A percentile compares a stretch with the other conserved stretches of the same genome.
phyloP scores from a whole-genome alignment of 2,888 invertebrate genomes.

The Chalcis sispes region DNA sequence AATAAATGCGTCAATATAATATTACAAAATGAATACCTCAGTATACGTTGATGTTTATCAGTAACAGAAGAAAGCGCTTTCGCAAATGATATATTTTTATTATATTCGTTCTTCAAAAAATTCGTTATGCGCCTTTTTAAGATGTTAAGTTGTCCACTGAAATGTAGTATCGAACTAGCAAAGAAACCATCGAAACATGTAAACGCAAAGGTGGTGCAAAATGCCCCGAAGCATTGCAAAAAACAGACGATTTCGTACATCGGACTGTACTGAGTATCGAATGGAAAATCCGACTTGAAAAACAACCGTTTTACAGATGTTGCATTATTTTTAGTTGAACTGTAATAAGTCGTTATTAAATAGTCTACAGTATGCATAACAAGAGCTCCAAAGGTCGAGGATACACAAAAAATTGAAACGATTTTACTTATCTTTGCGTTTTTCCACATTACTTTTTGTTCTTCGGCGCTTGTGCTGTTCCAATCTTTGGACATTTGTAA shows the following conservation, averaged over 20 bases:
- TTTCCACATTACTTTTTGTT: constrained; percentile 29
- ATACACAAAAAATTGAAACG: constrained; percentile 7
- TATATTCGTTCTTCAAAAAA: not conserved
- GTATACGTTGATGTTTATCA: constrained; percentile 14
- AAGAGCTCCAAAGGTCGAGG: constrained; percentile 1
- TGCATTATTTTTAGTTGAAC: not conserved
- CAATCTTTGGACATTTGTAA: constrained; percentile 32
- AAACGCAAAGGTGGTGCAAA: constrained; percentile 60
- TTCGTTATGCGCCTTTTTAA: not conserved
- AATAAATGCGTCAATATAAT: too few species aligned
- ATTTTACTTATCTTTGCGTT: constrained; percentile 21
- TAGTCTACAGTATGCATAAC: not conserved
- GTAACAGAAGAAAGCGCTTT: not conserved
- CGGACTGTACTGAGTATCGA: constrained; percentile 59
- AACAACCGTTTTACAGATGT: not conserved
- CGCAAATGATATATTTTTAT: not conserved
- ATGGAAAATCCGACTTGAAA: constrained; percentile 57
- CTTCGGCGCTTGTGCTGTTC: constrained; percentile 7
- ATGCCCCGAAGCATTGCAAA: constrained; percentile 61
- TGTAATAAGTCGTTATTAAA: not conserved
- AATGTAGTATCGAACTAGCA: constrained; percentile 62
- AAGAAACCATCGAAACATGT: constrained; percentile 64
- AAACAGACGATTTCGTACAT: constrained; percentile 63
- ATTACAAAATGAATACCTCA: constrained; percentile 1
- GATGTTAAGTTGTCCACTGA: constrained; percentile 64